Conservation (phyloP, 2,888 invertebrate species). For the Melanostoma scalare region DNA sequence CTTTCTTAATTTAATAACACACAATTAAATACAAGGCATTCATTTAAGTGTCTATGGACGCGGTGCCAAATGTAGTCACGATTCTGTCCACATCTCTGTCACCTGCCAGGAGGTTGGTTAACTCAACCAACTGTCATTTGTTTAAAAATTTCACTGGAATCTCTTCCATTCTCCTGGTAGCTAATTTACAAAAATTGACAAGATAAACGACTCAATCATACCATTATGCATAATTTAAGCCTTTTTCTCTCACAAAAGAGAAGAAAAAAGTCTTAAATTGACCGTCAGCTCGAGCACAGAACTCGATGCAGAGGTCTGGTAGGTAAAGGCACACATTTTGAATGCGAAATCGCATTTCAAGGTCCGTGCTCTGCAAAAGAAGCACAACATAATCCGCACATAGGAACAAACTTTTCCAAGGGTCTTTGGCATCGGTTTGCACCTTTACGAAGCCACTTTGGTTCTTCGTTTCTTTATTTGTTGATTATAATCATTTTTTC, state of each 20-base stretch:
- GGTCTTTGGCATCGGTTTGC: slow-evolving; percentile 63
- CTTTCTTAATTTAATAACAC: no score
- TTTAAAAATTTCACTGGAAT: slow-evolving; percentile 45
- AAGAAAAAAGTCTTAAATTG: slow-evolving; percentile 2
- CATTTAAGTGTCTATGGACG: no score
- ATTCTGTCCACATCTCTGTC: no score
- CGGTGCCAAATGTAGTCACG: no score
- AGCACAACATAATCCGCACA: slow-evolving; percentile 33
- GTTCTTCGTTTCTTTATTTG: slow-evolving; percentile 25
- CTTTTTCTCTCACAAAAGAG: not conserved
- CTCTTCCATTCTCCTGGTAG: slow-evolving; percentile 29
- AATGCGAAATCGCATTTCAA: slow-evolving; percentile 45
- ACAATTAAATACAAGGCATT: no score
- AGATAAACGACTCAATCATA: slow-evolving; percentile 64
- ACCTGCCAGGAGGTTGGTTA: no score
- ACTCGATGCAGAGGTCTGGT: not conserved
- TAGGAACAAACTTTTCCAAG: slow-evolving; percentile 21
- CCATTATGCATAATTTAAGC: slow-evolving; percentile 36
- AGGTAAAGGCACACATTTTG: slow-evolving; percentile 24
- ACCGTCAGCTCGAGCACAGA: slow-evolving; percentile 4
- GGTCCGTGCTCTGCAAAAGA: slow-evolving; percentile 10
- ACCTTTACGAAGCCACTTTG: slow-evolving; percentile 48
- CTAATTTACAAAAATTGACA: slow-evolving; percentile 52
- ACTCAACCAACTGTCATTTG: not conserved
- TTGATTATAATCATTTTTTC: slow-evolving; percentile 41